These are phyloP conservation scores for Silvanus unidentatus DNA, from an alignment of 2,888 invertebrate genomes.

Conservation along the genomic window DNA sequence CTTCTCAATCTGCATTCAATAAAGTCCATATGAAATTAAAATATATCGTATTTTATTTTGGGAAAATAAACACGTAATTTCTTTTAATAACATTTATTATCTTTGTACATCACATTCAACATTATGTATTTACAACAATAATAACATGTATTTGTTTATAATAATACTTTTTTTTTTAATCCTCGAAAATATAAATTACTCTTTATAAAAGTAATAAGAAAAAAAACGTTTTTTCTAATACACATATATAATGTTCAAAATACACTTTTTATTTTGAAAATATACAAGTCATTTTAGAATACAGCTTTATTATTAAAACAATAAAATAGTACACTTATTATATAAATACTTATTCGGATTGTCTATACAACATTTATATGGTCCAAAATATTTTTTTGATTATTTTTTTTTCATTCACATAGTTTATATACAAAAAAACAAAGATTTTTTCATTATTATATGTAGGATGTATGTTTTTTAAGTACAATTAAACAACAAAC, in stretches of 20 bases:
- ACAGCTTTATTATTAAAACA: conserved; percentile 23
- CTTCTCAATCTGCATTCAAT: conserved; percentile 29
- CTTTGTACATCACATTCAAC: no score
- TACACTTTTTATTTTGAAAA: conserved; percentile 17
- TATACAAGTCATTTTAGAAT: conserved; percentile 29
- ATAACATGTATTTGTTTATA: no score
- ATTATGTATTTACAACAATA: no score
- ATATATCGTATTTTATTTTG: no score
- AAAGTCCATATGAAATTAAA: conserved; percentile 13
- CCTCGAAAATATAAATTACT: no score
- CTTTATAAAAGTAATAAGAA: no score
- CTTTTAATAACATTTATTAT: no score
- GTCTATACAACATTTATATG: conserved; percentile 18
- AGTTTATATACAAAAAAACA: conserved; percentile 13
- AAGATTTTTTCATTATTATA: no score
- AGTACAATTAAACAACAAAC: conserved; percentile 8
- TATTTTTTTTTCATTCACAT: not conserved
- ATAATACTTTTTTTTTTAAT: no score
- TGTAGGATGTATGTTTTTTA: conserved; percentile 3
- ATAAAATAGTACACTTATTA: conserved; percentile 5
- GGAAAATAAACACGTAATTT: no score
- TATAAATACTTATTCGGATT: conserved; percentile 10
- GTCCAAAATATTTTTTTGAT: conserved; percentile 19
- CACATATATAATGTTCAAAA: not conserved
- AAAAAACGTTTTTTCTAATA: no score